Percentiles rank a stretch among this genome's conserved stretches.
Evolutionary conservation across 2,797 vertebrate genomes (phyloP).

Genomic region (Phataginus tricuspis): DNA sequence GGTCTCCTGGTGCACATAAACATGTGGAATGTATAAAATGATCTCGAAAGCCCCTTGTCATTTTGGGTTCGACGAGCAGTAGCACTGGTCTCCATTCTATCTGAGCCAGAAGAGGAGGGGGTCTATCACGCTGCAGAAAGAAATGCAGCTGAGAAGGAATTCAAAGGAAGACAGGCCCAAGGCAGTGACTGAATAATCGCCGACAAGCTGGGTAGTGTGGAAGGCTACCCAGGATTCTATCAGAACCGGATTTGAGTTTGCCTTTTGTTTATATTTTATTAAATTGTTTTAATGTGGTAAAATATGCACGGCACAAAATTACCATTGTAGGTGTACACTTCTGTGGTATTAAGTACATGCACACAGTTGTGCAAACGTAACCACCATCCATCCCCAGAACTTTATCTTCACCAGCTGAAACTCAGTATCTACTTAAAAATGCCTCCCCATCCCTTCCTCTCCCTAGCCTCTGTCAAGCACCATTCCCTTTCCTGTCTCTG

Average conservation of each 20-base stretch:
- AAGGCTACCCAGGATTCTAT: background rate
- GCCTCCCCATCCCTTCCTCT: background rate
- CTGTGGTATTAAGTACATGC: background rate
- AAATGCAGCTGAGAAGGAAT: background rate
- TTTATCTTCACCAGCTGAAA: background rate
- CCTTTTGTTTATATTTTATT: background rate
- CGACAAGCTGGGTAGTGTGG: background rate
- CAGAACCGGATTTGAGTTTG: background rate
- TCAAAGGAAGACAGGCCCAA: background rate
- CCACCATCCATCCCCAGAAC: background rate
- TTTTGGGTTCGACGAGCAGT: background rate
- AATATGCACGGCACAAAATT: background rate
- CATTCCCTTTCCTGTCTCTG: background rate
- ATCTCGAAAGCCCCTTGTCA: background rate
- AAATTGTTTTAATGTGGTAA: background rate
- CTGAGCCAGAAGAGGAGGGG: background rate
- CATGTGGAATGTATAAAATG: background rate
- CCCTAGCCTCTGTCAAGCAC: background rate
- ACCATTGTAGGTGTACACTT: background rate
- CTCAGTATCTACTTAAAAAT: background rate
- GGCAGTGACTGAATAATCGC: no score
- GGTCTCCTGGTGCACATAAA: slow-evolving; percentile 10
- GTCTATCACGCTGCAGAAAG: background rate
- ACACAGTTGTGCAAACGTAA: background rate
- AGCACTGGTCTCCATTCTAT: background rate